Evolutionary conservation across 1,140 invertebrate genomes (phyloP), one percentile per base, ranked within the genome.

Genomic region (Nylanderia fulva): DNA sequence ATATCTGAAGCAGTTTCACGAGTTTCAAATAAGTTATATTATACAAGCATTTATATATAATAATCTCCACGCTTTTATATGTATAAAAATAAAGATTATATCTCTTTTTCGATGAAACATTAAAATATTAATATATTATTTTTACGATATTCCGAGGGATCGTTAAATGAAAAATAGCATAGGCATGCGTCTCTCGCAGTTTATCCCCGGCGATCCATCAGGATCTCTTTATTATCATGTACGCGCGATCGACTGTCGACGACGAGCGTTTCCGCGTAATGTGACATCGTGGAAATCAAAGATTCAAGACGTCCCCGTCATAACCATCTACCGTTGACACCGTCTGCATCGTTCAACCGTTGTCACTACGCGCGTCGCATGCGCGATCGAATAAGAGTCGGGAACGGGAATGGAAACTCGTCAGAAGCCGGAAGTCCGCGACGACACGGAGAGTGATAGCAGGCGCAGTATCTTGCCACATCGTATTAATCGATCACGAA

Each of bases 301-400:
- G 91, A 93, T 93, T 92, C 92, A 91, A 88, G 82, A 86, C 88
- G 86, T 86, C 82, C 90, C 75, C 76, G 90, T 91, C 92, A 93
- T 93, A 93, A 93, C 89, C 91, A 92, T 92, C 92, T 91, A 94
- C 91, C 88, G 91, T 92, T 91, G 90, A 91, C 92, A 91, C 88
- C 64, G 91, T 92, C 91, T 93, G 91, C 91, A 92, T 94, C 89
- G 90, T 89, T 89, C 90, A 91, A 91, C 76, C 90, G 86, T 92
- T 87, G 85, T 90, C 88, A 88, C 84, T 60, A 88, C 91, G 88
- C 87, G 85, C 63, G 79, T 64, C 80, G 92, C 91, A 93, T 94
- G 85, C 89, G 69, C 77, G 83, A 91, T 88, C 60, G 45, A 42
- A 52, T n/a, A n/a, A n/a, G n/a, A n/a, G 3, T 48, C 24, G 66